Base-by-base conservation (phyloP, 2,888 invertebrate genomes). In the Caenorhabditis angaria region DNA sequence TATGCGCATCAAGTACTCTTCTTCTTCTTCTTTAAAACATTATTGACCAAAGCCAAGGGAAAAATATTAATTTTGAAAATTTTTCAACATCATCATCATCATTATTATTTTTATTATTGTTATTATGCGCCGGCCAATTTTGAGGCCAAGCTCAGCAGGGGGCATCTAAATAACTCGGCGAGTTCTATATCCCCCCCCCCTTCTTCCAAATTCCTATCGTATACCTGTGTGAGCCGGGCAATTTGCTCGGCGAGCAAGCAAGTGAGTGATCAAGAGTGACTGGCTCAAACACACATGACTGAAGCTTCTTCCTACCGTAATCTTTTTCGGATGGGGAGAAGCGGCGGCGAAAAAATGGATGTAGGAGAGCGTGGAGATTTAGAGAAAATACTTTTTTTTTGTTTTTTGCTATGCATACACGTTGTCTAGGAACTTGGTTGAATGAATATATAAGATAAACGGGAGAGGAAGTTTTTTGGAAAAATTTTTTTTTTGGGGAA, bases 71-170 rank as follows among this genome's bases (percentile, higher is more conserved):
- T 32, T 8, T 32, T 8, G 5, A 32, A 32, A 8, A 32, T 41
- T 41, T 41, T 41, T 41, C 41, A 41, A 41, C 41, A 18, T 8
- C 12, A 12, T 32, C 10, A 18, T 41, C 41, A 41, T 32, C 32
- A 8, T 18, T 14, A 12, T 18, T 18, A 41, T 2, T 14, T 41
- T 14, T 14, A 41, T 41, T 41, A 18, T 18, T 18, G 41, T 41
- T 32, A 32, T 32, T 32, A 5, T 10, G 32, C 5, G 41, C n/a
- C n/a, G 41, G 61, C 53, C 61, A 64, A 65, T 53, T 62, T 59
- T 51, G 59, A n/a, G n/a, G n/a, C n/a, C n/a, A n/a, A n/a, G n/a
- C 70, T 65, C 70, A 70, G 70, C 70, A 61, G 70, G 70, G 70
- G 65, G 65, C 29, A 32, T 66, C 41, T 59, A 66, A 70, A 70